phyloP scores from a whole-genome alignment of 2,797 vertebrate species.

The Hippocampus kuda region DNA sequence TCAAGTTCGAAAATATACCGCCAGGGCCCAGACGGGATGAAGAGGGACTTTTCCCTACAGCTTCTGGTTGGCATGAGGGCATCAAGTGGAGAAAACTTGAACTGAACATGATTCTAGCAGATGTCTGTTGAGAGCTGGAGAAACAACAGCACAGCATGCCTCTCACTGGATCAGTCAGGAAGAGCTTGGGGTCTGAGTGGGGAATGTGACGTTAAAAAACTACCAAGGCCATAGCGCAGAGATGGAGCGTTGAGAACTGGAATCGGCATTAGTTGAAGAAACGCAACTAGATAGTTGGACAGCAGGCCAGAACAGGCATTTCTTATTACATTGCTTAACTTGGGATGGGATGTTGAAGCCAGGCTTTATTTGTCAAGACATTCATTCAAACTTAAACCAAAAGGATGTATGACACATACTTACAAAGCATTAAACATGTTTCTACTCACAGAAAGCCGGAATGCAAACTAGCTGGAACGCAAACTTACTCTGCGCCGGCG shows the following conservation, averaged over 20 bases:
- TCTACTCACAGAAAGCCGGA: background rate
- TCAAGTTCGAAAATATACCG: conserved; percentile 25
- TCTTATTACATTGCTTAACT: background rate
- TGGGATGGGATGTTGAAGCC: background rate
- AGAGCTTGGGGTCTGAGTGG: background rate
- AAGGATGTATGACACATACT: background rate
- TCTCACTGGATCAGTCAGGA: background rate
- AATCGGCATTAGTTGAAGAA: background rate
- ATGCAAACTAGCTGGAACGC: conserved; percentile 12
- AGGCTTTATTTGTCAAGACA: background rate
- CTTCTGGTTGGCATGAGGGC: conserved; percentile 36
- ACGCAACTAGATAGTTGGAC: background rate
- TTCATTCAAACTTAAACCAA: background rate
- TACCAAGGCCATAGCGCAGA: background rate
- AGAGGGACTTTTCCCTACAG: conserved; percentile 37
- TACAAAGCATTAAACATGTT: background rate
- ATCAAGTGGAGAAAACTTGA: conserved; percentile 25
- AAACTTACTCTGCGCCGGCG: conserved; percentile 40
- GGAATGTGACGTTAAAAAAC: background rate
- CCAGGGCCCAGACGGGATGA: conserved; percentile 24
- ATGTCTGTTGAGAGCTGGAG: background rate
- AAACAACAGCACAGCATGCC: background rate
- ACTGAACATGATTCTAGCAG: conserved; percentile 6
- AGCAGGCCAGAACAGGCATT: background rate
- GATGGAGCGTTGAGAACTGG: background rate